A percentile compares a stretch with the other conserved stretches of the same genome.
Conservation (phyloP, 2,888 invertebrate species). For the Crossocerus cetratus region DNA sequence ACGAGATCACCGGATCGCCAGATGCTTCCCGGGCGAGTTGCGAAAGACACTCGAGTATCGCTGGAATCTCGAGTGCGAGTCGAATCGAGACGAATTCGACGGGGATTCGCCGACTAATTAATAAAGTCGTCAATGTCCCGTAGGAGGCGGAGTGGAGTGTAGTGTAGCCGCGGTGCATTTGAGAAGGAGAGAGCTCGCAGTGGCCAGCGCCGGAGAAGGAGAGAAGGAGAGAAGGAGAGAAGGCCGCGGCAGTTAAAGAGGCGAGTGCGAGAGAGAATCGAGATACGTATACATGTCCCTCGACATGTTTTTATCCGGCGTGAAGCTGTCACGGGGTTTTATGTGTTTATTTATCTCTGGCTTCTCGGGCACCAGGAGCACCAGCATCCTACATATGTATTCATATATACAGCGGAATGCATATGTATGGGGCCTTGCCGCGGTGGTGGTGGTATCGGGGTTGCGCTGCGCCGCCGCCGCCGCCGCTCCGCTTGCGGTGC, state of each 20-base stretch:
- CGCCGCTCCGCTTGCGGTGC: too few relatives aligned
- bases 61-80: not conserved
- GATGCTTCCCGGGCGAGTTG: too few relatives aligned
- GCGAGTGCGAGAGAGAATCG: conserved; percentile 40
- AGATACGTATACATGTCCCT: conserved; percentile 51
- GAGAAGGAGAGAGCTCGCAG: too few relatives aligned
- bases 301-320: conserved; percentile 65
- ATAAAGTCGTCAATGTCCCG: conserved; percentile 44
- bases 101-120: too few relatives aligned
- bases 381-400: conserved; percentile 27
- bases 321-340: conserved; percentile 70
- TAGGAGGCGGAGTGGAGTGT: too few relatives aligned
- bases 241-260: too few relatives aligned
- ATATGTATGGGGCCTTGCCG: too few relatives aligned
- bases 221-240: conserved; percentile 11
- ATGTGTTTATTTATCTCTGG: conserved; percentile 69
- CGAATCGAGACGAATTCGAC: not conserved
- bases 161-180: conserved; percentile 20
- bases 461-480: too few relatives aligned
- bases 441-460: too few relatives aligned
- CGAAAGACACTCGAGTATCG: too few relatives aligned
- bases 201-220: not conserved
- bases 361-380: conserved; percentile 21
- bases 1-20: too few relatives aligned
- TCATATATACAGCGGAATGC: too few relatives aligned